Evolutionary conservation across 2,797 vertebrate genomes (phyloP).

Genomic region (Sitta carolinensis): DNA sequence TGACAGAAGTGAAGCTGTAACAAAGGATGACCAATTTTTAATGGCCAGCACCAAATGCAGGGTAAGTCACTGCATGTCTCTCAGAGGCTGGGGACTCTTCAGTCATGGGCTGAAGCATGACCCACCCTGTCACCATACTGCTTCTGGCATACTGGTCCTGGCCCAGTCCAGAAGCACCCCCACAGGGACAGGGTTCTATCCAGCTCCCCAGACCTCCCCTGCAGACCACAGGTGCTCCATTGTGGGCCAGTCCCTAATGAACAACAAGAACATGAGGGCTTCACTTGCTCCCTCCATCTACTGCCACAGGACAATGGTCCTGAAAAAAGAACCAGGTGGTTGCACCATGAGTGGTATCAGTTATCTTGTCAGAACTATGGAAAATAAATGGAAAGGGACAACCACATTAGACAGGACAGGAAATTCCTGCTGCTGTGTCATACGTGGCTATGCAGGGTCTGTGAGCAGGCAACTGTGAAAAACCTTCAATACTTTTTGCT

Average conservation of each 20-base stretch:
- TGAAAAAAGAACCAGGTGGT: not conserved
- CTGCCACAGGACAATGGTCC: not conserved
- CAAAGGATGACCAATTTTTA: constrained; percentile 88
- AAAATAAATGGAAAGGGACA: not conserved
- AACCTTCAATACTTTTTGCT: not conserved
- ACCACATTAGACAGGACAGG: not conserved
- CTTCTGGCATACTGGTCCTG: not conserved
- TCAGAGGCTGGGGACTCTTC: not conserved
- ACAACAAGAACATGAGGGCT: fast-evolving
- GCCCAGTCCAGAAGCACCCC: no score
- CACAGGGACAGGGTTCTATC: not conserved
- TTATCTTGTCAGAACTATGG: not conserved
- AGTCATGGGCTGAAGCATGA: not conserved
- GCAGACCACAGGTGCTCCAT: not conserved
- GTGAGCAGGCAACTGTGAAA: not conserved
- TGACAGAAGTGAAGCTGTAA: constrained; percentile 91
- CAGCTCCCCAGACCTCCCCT: not conserved
- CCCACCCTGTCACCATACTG: not conserved
- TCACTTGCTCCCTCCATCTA: fast-evolving
- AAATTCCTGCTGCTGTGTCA: not conserved
- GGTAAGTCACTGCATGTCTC: constrained; percentile 32
- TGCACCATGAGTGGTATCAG: fast-evolving
- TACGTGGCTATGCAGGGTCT: not conserved
- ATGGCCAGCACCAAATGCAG: constrained; percentile 67
- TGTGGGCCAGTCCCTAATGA: fast-evolving